These are phyloP conservation scores for Antedon mediterranea DNA, from an alignment of 53 echinoderm and acorn worm genomes.

Conservation along the genomic window DNA sequence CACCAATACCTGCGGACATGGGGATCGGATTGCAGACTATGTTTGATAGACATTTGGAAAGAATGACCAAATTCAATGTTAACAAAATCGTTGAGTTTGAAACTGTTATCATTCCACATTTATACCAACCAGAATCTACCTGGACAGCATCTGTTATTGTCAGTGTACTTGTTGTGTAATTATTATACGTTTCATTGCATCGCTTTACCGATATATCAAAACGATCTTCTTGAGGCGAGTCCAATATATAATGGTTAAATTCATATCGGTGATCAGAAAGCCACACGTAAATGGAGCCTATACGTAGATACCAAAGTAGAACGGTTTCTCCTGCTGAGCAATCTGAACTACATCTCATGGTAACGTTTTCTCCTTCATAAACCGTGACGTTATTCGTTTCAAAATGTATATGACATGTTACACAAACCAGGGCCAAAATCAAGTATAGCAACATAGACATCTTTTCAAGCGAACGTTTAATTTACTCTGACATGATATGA, in stretches of 20 bases:
- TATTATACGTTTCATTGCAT: too few species aligned
- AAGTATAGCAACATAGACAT: too few species aligned
- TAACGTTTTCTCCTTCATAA: neutral
- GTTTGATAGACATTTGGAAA: neutral
- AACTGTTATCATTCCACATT: too few species aligned
- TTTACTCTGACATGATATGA: too few species aligned
- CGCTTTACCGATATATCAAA: too few species aligned
- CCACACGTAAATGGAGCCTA: too few species aligned
- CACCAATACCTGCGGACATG: neutral
- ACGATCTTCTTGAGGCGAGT: too few species aligned
- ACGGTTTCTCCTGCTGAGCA: neutral
- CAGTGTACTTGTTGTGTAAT: too few species aligned
- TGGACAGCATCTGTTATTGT: neutral
- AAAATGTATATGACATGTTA: neutral
- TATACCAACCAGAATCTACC: neutral
- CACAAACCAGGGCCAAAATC: neutral
- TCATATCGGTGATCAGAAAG: too few species aligned
- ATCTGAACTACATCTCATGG: neutral
- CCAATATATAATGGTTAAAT: too few species aligned
- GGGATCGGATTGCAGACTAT: neutral
- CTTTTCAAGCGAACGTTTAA: too few species aligned
- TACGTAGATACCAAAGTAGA: too few species aligned
- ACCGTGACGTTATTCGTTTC: neutral
- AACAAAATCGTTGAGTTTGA: neutral
- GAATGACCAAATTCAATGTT: neutral